Evolutionary conservation across 1,140 invertebrate genomes (phyloP).

Genomic region (Neomicropteryx cornuta): DNA sequence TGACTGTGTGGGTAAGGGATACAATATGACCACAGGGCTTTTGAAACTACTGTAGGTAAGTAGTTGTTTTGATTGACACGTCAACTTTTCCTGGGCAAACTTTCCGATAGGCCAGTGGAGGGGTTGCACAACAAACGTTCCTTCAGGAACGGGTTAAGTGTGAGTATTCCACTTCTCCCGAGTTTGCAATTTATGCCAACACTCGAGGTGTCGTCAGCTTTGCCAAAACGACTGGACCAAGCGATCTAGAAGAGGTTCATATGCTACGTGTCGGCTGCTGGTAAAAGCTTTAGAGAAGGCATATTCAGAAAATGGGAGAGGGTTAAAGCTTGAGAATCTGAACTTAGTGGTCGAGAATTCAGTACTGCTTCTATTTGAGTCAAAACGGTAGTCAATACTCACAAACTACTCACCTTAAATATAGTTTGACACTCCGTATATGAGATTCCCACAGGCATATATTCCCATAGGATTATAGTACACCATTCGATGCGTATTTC

Average conservation of each 20-base stretch:
- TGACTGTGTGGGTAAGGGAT: neutral
- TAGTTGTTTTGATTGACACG: neutral
- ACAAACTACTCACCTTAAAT: constrained; percentile 17
- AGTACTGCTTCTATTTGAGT: constrained; percentile 20
- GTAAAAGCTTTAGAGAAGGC: constrained; percentile 18
- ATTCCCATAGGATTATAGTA: too few relatives aligned
- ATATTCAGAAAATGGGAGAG: constrained; percentile 23
- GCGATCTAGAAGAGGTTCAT: constrained; percentile 16
- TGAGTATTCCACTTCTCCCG: constrained; percentile 16
- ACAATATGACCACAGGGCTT: neutral
- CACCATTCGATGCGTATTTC: too few relatives aligned
- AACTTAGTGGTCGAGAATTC: constrained; percentile 22
- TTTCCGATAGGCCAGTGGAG: neutral
- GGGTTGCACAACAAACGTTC: neutral
- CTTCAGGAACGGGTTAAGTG: neutral
- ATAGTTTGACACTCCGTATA: too few relatives aligned
- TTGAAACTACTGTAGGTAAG: neutral
- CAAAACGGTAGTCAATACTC: constrained; percentile 19
- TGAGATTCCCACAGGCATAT: too few relatives aligned
- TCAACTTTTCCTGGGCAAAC: neutral
- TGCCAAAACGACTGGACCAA: constrained; percentile 24
- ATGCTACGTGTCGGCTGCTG: constrained; percentile 16
- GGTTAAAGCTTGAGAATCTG: constrained; percentile 17
- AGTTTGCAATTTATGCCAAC: constrained; percentile 18
- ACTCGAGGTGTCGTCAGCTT: constrained; percentile 20